A percentile compares a stretch with the other conserved stretches of the same genome.
phyloP scores from a whole-genome alignment of 2,888 invertebrate genomes.

The Cartodere bifasciata region DNA sequence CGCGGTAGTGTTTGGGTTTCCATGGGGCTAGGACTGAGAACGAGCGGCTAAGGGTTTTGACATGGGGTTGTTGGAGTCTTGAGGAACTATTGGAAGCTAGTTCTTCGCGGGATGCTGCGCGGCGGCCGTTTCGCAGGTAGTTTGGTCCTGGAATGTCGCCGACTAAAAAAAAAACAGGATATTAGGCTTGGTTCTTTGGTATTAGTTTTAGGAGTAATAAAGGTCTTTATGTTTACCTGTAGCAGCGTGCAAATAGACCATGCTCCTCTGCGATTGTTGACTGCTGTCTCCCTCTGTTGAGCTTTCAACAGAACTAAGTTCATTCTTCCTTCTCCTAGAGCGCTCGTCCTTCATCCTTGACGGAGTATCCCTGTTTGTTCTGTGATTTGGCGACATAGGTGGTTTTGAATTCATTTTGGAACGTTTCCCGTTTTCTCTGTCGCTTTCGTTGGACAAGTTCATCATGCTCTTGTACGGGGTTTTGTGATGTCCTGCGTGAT shows the following conservation, averaged over 20 bases:
- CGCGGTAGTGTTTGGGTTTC: conserved; percentile 62
- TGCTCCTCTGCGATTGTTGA: conserved; percentile 69
- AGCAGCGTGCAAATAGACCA: conserved; percentile 74
- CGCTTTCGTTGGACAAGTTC: conserved; percentile 25
- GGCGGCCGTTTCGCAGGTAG: conserved; percentile 35
- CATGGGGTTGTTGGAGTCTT: conserved; percentile 47
- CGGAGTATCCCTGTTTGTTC: conserved; percentile 28
- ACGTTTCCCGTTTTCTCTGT: conserved; percentile 25
- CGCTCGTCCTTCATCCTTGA: conserved; percentile 34
- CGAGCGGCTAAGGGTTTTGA: conserved; percentile 61
- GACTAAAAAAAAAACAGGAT: conserved; percentile 49
- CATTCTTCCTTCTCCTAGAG: conserved; percentile 32
- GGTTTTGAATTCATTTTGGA: conserved; percentile 29
- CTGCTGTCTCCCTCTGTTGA: conserved; percentile 66
- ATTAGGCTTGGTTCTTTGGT: too few relatives aligned
- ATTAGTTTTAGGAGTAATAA: too few relatives aligned
- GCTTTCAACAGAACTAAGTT: conserved; percentile 46
- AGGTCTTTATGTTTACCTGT: conserved; percentile 49
- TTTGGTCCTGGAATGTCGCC: conserved; percentile 73
- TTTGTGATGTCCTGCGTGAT: conserved; percentile 19
- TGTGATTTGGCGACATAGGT: conserved; percentile 29
- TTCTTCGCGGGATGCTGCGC: conserved; percentile 63
- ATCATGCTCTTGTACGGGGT: conserved; percentile 35
- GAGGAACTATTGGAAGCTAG: conserved; percentile 52
- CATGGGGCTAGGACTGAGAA: conserved; percentile 77